Evolutionary conservation across 2,797 vertebrate species (phyloP), one percentile per base, ranked within the genome.

Genomic region (Alfaro cultratus): DNA sequence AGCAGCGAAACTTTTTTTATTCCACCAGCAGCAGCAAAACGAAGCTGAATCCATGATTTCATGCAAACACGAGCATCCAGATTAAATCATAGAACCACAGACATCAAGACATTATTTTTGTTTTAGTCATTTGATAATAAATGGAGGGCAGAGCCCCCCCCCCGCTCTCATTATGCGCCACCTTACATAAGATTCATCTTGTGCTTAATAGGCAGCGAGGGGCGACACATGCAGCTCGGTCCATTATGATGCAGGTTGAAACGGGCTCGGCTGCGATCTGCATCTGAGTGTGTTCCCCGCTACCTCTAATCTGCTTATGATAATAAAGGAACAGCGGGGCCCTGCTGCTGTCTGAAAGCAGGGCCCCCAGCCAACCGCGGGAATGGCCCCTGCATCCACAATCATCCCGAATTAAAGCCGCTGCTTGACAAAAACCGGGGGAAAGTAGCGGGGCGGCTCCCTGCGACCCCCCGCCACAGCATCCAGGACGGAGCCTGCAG

Each of bases 261-360:
- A 96, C 95, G 95, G 96, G 96, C 96, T 91, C 88, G 88, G 96
- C 96, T 95, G 96, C 95, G 96, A 98, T 98, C 97, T 98, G 96
- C 96, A 97, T 97, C 95, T 97, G 97, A 98, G 97, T 97, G 96
- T 95, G 96, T 96, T 96, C 96, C 96, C 96, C 96, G 95, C 96
- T 97, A 97, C 96, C 96, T 96, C 96, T 98, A 98, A 99, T 99
- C 98, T 99, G 96, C 97, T 98, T 98, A 98, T 97, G 97, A 97
- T 98, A 98, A 99, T 98, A 97, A 97, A 96, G 96, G 95, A 97
- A 92, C 98, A 96, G 97, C 97, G 94, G 97, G 97, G 97, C 95
- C 96, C 96, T 94, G 95, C 96, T 94, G 96, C 96, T 96, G 96
- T 95, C 95, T 96, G 95, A 96, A 96, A 97, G 96, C 97, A 45